Percentiles rank a stretch among this genome's conserved stretches.
These are phyloP conservation scores for Crotalus helleri DNA, from an alignment of 2,113 vertebrate genomes.

Conservation along the genomic window DNA sequence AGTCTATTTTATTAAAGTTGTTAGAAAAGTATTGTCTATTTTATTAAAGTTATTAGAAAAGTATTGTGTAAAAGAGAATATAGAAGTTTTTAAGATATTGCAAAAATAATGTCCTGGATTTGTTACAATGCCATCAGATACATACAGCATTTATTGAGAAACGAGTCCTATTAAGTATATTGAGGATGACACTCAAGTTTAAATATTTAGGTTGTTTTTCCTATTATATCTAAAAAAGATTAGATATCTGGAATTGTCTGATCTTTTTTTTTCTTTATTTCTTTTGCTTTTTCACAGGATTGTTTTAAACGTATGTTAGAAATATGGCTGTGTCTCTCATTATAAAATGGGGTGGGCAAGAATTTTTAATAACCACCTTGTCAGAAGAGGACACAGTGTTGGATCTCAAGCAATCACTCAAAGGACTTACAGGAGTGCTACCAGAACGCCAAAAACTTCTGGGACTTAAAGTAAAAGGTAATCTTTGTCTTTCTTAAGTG, in stretches of 20 bases:
- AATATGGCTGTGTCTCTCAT: slow-evolving; percentile 96
- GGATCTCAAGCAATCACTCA: slow-evolving; percentile 96
- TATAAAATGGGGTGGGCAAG: slow-evolving; percentile 98
- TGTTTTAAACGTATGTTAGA: slow-evolving; percentile 67
- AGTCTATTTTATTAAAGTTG: not conserved
- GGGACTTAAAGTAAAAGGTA: slow-evolving; percentile 97
- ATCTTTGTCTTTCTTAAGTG: slow-evolving; percentile 10
- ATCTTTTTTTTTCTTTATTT: slow-evolving; percentile 18
- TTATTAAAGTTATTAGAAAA: not conserved
- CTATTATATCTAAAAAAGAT: not conserved
- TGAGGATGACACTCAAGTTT: not conserved
- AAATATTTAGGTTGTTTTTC: not conserved
- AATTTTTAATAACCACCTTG: slow-evolving; percentile 92
- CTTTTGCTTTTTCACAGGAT: slow-evolving; percentile 43
- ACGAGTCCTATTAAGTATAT: not conserved
- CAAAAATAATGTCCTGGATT: not conserved
- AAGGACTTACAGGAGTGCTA: slow-evolving; percentile 91
- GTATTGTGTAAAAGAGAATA: not conserved
- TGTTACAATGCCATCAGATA: not conserved
- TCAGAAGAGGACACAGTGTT: slow-evolving; percentile 95
- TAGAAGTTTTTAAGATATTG: not conserved
- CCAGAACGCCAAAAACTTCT: slow-evolving; percentile 95
- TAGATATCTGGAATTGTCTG: slow-evolving; percentile 28
- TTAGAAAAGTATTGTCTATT: not conserved
- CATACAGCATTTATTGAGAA: not conserved